Conservation (phyloP, 2,113 vertebrate species). For the Callorhinus ursinus region DNA sequence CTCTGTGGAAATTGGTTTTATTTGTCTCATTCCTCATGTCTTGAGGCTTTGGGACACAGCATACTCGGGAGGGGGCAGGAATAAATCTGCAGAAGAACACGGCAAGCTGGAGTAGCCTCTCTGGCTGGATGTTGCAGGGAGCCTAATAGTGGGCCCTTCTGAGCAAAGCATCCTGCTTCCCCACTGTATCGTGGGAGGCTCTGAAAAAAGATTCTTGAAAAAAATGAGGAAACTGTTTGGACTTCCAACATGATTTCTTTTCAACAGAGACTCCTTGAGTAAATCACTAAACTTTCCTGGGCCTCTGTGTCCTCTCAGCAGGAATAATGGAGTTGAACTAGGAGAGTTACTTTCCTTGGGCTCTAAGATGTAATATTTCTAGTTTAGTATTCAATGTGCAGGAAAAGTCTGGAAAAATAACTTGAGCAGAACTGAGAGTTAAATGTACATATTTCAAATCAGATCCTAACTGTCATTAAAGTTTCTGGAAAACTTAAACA, state of each 20-base stretch:
- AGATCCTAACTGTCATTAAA: background rate
- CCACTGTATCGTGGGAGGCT: background rate
- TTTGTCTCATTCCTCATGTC: conserved; percentile 56
- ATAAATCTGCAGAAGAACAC: background rate
- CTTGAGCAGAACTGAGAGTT: background rate
- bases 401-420: conserved; percentile 45
- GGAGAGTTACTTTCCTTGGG: background rate
- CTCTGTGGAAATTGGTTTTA: conserved; percentile 49
- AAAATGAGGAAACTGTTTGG: background rate
- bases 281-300: background rate
- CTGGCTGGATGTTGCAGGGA: background rate
- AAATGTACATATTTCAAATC: conserved; percentile 36
- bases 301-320: background rate
- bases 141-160: background rate
- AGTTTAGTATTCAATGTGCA: conserved; percentile 11
- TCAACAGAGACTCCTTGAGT: background rate
- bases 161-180: background rate
- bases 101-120: background rate
- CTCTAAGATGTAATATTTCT: background rate
- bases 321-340: background rate
- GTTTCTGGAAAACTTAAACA: conserved; percentile 17
- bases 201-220: background rate
- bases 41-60: background rate
- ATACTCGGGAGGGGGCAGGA: background rate
- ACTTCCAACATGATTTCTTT: conserved; percentile 29